Base-by-base conservation (phyloP, 2,113 vertebrate genomes). In the Pholis gunnellus region DNA sequence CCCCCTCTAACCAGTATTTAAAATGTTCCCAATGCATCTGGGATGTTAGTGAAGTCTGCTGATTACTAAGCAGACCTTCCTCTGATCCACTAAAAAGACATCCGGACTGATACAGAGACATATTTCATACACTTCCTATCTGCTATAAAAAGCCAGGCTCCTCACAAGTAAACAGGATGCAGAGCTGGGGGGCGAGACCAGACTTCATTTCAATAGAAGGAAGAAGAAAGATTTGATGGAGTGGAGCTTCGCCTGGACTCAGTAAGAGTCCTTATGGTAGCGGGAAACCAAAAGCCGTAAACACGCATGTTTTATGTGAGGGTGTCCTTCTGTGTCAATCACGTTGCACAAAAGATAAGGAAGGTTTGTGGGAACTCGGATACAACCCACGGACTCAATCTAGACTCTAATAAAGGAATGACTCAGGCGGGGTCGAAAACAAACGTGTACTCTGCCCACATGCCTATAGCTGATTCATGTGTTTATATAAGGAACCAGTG, bases 111-210 rank as follows among this genome's bases (percentile, higher is more conserved):
- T 54, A 42, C 31, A 69, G 56, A 68, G n/a, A 25, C 44, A 82
- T 50, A 71, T 71, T 76, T 90, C 75, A 89, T 60, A 59, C 64
- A 40, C 75, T 93, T 91, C 82, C 91, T 48, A 29, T 81, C 67
- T 5, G 40, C 84, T 86, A 77, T 87, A 81, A 81, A 89, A 86
- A 87, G 29, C 48, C 5, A 25, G 71, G 66, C 64, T 68, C 73
- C 75, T 64, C 9, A 11, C 77, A 66, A 67, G 84, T 88, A 91
- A 94, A 94, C 92, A 94, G 93, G 93, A 93, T 75, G 85, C 22
- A n/a, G 81, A 72, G 64, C 13, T n/a, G 7, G 40, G 63, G 15
- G 27, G 27, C 73, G 2, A 1, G 22, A 10, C 56, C 10, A 52
- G 76, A 75, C 64, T 78, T 64, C 42, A 76, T 70, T 87, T 90